phyloP scores from a whole-genome alignment of 2,888 invertebrate genomes.

The Lycophotia porphyrea region DNA sequence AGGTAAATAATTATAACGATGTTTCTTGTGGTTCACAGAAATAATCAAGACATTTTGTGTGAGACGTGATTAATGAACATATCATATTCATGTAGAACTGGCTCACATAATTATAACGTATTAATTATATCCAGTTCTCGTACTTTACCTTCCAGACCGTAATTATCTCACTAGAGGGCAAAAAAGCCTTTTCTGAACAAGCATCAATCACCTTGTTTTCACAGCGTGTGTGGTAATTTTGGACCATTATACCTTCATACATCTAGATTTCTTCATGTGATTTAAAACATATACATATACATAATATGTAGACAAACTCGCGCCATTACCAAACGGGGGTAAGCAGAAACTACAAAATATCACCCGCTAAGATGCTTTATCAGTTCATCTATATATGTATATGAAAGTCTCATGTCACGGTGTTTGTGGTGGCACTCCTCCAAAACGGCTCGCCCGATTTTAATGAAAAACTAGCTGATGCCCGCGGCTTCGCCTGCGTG shows the following conservation, averaged over 20 bases:
- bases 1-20: background rate
- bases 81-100: conserved; percentile 9
- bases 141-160: conserved; percentile 5
- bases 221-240: background rate
- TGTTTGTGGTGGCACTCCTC: too few species aligned
- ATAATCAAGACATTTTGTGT: background rate
- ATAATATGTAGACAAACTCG: too few species aligned
- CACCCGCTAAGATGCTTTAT: too few species aligned
- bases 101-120: background rate
- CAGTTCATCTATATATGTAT: too few species aligned
- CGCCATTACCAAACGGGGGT: too few species aligned
- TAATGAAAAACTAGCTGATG: too few species aligned
- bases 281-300: too few species aligned
- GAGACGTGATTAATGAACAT: conserved; percentile 2
- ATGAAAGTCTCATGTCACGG: too few species aligned
- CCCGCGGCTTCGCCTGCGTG: too few species aligned
- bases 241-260: background rate
- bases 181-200: conserved; percentile 8
- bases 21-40: background rate
- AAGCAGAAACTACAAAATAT: background rate
- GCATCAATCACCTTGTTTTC: conserved; percentile 33
- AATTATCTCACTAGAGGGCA: conserved; percentile 28
- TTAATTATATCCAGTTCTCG: conserved; percentile 18
- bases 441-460: too few species aligned
- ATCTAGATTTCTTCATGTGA: background rate